Conservation (phyloP, 1,140 invertebrate genomes). For the Catajapyx aquilonaris region DNA sequence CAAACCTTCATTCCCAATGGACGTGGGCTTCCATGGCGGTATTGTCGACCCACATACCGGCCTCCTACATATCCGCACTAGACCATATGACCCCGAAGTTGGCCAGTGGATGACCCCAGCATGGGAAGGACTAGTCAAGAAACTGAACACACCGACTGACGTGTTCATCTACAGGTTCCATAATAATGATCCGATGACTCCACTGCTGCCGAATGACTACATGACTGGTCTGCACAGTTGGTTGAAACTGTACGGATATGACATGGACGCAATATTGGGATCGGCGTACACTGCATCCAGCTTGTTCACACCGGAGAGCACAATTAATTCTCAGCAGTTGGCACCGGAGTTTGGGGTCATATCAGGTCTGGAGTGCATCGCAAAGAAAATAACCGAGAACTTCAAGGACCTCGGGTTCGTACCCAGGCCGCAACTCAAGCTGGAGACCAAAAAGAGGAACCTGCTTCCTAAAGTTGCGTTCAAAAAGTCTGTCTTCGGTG, state of each 20-base stretch:
- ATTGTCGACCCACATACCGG: slow-evolving; percentile 62
- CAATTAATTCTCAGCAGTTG: slow-evolving; percentile 48
- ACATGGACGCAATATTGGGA: slow-evolving; percentile 64
- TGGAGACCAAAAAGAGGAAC: slow-evolving; percentile 51
- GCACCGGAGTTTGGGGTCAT: slow-evolving; percentile 70
- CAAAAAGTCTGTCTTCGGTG: slow-evolving; percentile 63
- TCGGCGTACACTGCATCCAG: slow-evolving; percentile 48
- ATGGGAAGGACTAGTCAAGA: slow-evolving; percentile 63
- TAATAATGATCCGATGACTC: slow-evolving; percentile 81
- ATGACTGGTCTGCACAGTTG: slow-evolving; percentile 60
- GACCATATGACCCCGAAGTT: slow-evolving; percentile 76
- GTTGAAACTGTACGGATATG: slow-evolving; percentile 71
- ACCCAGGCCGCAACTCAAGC: slow-evolving; percentile 53
- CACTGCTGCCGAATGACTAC: slow-evolving; percentile 39
- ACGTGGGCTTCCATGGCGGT: slow-evolving; percentile 82
- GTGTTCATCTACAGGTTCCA: slow-evolving; percentile 80
- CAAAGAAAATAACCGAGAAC: slow-evolving; percentile 56
- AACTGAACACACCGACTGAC: slow-evolving; percentile 59
- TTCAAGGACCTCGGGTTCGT: slow-evolving; percentile 63
- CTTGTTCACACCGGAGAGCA: slow-evolving; percentile 52
- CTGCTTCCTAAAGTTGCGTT: slow-evolving; percentile 57
- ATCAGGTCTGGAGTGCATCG: slow-evolving; percentile 67
- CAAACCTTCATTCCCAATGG: slow-evolving; percentile 74
- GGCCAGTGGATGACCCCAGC: slow-evolving; percentile 89
- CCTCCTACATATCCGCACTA: slow-evolving; percentile 57